A percentile compares a stretch with the other conserved stretches of the same genome.
phyloP scores from a whole-genome alignment of 2,797 vertebrate species.

The Carapus acus region DNA sequence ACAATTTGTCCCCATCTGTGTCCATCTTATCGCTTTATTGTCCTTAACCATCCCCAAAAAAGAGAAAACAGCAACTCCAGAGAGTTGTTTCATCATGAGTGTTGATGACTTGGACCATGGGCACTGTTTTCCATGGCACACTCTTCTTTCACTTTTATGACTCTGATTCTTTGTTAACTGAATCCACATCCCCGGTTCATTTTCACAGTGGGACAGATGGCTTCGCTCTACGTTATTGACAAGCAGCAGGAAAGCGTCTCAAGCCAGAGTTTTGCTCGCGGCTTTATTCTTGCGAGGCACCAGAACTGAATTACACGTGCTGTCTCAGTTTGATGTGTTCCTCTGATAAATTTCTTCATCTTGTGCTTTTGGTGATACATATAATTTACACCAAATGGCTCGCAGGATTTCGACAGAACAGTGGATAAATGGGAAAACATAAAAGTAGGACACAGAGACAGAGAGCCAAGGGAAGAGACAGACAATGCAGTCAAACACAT shows the following conservation, averaged over 20 bases:
- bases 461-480: not conserved
- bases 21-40: conserved; percentile 60
- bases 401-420: conserved; percentile 12
- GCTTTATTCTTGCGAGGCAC: conserved; percentile 17
- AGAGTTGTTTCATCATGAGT: conserved; percentile 35
- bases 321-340: conserved; percentile 16
- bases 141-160: conserved; percentile 54
- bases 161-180: conserved; percentile 72
- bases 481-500: not conserved
- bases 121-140: conserved; percentile 47
- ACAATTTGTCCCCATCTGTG: conserved; percentile 37
- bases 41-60: conserved; percentile 45
- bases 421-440: conserved; percentile 4
- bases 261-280: conserved; percentile 13
- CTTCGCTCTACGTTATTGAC: conserved; percentile 31
- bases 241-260: conserved; percentile 37
- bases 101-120: conserved; percentile 70
- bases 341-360: conserved; percentile 24
- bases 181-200: conserved; percentile 69
- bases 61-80: conserved; percentile 16
- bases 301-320: conserved; percentile 2
- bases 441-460: not conserved
- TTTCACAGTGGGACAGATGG: conserved; percentile 52
- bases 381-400: conserved; percentile 10
- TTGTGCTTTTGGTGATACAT: not conserved